phyloP scores from a whole-genome alignment of 2,113 vertebrate species.

The Macaca mulatta region DNA sequence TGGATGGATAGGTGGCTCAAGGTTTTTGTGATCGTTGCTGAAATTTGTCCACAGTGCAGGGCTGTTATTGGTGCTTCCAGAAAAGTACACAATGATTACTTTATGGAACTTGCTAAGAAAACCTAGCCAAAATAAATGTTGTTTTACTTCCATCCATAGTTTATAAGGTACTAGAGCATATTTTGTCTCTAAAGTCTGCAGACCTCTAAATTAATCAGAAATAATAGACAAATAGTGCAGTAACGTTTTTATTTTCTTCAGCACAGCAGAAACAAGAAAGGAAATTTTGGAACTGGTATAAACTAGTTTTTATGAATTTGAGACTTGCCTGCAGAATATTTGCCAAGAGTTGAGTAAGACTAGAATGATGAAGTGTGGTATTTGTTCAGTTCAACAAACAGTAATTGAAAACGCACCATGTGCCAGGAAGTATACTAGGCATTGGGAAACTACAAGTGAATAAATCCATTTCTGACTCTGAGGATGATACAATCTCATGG shows the following conservation, averaged over 20 bases:
- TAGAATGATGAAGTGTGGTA: neutral
- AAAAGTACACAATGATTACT: neutral
- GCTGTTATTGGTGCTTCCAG: neutral
- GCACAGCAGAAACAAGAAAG: neutral
- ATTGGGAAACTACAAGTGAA: neutral
- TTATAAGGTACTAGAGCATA: neutral
- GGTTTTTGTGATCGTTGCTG: neutral
- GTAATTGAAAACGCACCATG: neutral
- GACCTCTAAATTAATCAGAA: neutral
- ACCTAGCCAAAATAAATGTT: neutral
- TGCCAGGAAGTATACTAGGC: neutral
- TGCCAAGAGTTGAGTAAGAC: constrained; percentile 1
- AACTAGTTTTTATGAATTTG: constrained; percentile 42
- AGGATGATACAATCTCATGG: neutral
- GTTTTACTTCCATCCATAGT: neutral
- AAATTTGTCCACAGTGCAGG: neutral
- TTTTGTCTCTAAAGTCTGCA: neutral
- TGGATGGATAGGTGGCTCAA: neutral
- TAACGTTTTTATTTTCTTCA: constrained; percentile 18
- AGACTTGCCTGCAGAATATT: constrained; percentile 6
- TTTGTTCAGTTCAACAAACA: neutral
- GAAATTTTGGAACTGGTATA: neutral
- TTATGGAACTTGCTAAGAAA: constrained; percentile 31
- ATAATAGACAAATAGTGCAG: neutral
- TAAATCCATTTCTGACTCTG: neutral